These are phyloP conservation scores for Brachyptera risi DNA, from an alignment of 2,888 invertebrate genomes.

Conservation along the genomic window DNA sequence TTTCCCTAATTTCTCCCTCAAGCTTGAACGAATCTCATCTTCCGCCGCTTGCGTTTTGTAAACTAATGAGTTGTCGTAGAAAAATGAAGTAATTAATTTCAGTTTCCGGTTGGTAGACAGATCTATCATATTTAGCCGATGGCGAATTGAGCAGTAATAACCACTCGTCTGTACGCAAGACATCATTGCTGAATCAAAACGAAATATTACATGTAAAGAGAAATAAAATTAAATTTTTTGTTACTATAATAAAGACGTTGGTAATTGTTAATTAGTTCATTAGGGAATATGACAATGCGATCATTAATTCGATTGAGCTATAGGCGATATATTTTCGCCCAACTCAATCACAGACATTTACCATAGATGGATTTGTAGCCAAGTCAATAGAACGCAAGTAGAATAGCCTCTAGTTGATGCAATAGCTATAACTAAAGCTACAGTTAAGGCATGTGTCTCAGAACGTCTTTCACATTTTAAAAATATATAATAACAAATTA, in stretches of 20 bases:
- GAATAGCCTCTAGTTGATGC: too few relatives aligned
- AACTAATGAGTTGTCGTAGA: constrained; percentile 26
- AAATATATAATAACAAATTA: too few relatives aligned
- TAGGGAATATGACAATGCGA: constrained; percentile 20
- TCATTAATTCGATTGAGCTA: constrained; percentile 2
- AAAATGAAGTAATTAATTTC: constrained; percentile 31
- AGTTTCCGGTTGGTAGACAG: constrained; percentile 25
- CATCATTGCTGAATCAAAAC: too few relatives aligned
- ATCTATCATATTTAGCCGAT: constrained; percentile 13
- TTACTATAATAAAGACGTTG: constrained; percentile 1
- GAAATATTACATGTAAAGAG: too few relatives aligned
- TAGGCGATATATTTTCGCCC: neutral
- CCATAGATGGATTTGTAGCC: neutral
- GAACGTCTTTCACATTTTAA: too few relatives aligned
- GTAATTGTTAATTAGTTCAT: constrained; percentile 26
- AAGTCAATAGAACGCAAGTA: too few relatives aligned
- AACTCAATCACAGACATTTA: neutral
- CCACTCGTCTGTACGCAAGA: too few relatives aligned
- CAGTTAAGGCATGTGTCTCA: too few relatives aligned
- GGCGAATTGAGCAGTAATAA: constrained; percentile 4
- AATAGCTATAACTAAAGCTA: too few relatives aligned
- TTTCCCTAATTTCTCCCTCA: neutral
- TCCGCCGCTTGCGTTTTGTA: too few relatives aligned
- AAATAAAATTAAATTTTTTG: too few relatives aligned
- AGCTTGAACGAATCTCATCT: neutral